Evolutionary conservation across 2,888 invertebrate species (phyloP), one percentile per base, ranked within the genome.

Genomic region (Nysson spinosus): DNA sequence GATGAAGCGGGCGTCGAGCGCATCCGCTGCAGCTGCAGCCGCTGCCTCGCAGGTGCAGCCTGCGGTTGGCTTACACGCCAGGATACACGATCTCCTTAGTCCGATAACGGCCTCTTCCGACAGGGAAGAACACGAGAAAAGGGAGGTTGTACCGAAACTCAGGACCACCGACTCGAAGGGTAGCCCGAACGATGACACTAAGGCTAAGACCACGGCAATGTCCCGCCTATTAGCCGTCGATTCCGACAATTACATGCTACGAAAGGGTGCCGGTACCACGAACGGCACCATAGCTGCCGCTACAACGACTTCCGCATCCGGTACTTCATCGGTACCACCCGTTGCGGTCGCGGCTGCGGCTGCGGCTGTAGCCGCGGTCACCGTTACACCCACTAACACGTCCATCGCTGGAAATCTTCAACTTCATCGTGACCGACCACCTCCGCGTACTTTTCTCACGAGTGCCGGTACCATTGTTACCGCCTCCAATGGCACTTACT

Each of bases 211-310:
- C 52, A 83, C 79, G 80, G 84, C 70, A 54, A 83, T 80, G 83
- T 81, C 83, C 58, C 81, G 83, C 63, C 78, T 83, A 62, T 62
- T 82, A 72, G 83, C 80, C 58, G 87, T 82, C 62, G 87, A 85
- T 74, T 81, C 83, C 75, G 86, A 87, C 69, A 87, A 87, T 78
- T 87, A 87, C 72, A 86, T 86, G 87, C 83, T 86, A 3, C 82
- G 86, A 6, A 83, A 83, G 65, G 82, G 82, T 61, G 69, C 76
- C n/a, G 68, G 54, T 16, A 37, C 51, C 35, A 51, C 52, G 17
- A 51, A 26, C 14, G 50, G 44, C 39, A 35, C 50, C 5, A 37
- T 55, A 6, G 40, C 28, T 19, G 9, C 44, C 12, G 26, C 51
- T 4, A 40, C 56, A 1, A n/a, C 30, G 11, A n/a, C 30, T 4